Percentiles rank a stretch among this genome's conserved stretches.
These are phyloP conservation scores for Nesogale talazaci DNA, from an alignment of 2,113 vertebrate species.

Conservation along the genomic window DNA sequence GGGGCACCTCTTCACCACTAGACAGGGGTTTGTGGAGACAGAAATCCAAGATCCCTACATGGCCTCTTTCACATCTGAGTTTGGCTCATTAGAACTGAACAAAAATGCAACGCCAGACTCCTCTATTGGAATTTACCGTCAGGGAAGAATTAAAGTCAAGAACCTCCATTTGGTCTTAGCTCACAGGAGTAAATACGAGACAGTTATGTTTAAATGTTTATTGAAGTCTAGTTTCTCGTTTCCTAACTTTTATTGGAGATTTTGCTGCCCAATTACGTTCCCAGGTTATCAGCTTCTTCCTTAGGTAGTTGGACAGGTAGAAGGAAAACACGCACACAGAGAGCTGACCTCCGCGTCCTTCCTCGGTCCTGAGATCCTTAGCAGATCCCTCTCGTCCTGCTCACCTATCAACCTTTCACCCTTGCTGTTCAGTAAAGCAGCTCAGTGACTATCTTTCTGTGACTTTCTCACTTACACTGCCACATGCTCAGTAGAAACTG, in stretches of 20 bases:
- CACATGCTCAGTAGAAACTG: not conserved
- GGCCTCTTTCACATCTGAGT: not conserved
- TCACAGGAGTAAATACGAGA: not conserved
- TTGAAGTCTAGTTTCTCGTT: not conserved
- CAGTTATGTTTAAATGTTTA: not conserved
- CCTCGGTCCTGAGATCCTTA: no score
- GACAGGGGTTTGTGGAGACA: no score
- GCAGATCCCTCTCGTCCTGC: no score
- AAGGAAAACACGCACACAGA: no score
- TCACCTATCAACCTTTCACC: no score
- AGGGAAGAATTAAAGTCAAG: not conserved
- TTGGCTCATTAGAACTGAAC: not conserved
- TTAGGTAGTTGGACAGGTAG: not conserved
- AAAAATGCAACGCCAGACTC: not conserved
- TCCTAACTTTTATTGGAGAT: not conserved
- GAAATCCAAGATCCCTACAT: not conserved
- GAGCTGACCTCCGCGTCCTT: no score
- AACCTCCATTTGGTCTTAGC: not conserved
- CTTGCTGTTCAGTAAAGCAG: no score
- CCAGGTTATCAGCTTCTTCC: no score
- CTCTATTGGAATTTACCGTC: not conserved
- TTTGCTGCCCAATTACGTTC: not conserved
- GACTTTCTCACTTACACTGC: not conserved
- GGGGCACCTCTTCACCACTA: not conserved
- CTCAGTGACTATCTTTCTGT: not conserved